Percentiles rank a stretch among this genome's conserved stretches.
Conservation (phyloP, 35 echinoderm and acorn worm species). For the Hemicentrotus pulcherrimus region DNA sequence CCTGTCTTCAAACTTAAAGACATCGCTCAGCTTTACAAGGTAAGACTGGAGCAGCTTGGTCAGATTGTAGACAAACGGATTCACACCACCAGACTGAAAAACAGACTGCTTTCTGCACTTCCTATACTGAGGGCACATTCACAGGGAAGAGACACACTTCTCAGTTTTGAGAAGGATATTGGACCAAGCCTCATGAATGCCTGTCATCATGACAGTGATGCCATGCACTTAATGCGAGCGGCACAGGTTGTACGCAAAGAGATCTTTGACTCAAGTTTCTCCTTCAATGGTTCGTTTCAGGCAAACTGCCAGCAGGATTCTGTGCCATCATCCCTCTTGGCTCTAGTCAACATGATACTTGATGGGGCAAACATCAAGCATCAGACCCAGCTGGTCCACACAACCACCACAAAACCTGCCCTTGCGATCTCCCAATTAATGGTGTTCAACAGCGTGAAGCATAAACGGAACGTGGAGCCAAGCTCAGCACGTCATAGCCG, state of each 20-base stretch:
- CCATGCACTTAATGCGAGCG: constrained; percentile 50
- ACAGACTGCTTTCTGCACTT: constrained; percentile 64
- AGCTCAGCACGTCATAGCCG: constrained; percentile 17
- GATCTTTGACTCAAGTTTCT: constrained; percentile 36
- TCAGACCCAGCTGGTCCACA: background rate
- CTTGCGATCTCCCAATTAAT: constrained; percentile 54
- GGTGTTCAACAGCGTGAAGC: constrained; percentile 56
- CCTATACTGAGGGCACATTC: constrained; percentile 66
- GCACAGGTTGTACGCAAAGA: constrained; percentile 55
- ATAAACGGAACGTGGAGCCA: background rate
- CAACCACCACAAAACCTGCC: background rate
- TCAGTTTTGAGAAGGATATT: constrained; percentile 61
- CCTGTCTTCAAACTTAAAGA: constrained; percentile 62
- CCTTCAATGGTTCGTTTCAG: constrained; percentile 45
- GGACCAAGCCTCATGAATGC: constrained; percentile 60
- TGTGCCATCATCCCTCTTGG: constrained; percentile 62
- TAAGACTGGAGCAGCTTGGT: constrained; percentile 74
- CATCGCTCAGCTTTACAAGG: constrained; percentile 62
- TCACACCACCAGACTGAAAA: constrained; percentile 72
- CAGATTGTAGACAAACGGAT: constrained; percentile 10
- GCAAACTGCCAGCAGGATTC: constrained; percentile 58
- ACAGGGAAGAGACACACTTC: constrained; percentile 58
- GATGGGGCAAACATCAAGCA: constrained; percentile 69
- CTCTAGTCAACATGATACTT: constrained; percentile 69
- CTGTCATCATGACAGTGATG: constrained; percentile 58